Evolutionary conservation across 2,113 vertebrate genomes (phyloP).

Genomic region (Psittacara wagleri): DNA sequence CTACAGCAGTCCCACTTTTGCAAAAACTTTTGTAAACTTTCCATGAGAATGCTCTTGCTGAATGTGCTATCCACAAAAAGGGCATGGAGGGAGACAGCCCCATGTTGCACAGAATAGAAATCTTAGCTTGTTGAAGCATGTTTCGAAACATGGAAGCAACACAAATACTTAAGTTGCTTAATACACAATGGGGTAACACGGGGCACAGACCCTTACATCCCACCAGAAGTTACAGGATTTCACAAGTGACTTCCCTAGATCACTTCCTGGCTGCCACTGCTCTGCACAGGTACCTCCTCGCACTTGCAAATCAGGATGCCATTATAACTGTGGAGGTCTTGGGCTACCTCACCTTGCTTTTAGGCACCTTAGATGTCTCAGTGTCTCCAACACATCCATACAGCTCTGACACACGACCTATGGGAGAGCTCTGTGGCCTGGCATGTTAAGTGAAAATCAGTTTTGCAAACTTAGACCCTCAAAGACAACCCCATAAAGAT

Average conservation of each 20-base stretch:
- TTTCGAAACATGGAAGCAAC: constrained; percentile 6
- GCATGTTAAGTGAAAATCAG: not conserved
- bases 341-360: not conserved
- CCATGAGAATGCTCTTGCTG: not conserved
- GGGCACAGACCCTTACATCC: not conserved
- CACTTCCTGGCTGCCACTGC: not conserved
- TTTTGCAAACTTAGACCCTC: not conserved
- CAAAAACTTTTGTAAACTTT: not conserved
- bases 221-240: constrained; percentile 6
- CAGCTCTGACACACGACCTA: not conserved
- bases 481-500: not conserved
- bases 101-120: fast-evolving
- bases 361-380: not conserved
- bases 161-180: constrained; percentile 16
- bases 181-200: constrained; percentile 16
- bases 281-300: not conserved
- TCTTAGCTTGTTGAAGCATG: not conserved
- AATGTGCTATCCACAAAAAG: not conserved
- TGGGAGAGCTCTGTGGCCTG: not conserved
- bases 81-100: not conserved
- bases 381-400: not conserved
- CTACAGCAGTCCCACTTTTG: not conserved
- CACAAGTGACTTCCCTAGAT: not conserved
- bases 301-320: fast-evolving
- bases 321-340: not conserved